Evolutionary conservation across 1,140 invertebrate species (phyloP).

Genomic region (Ceratina japonica): DNA sequence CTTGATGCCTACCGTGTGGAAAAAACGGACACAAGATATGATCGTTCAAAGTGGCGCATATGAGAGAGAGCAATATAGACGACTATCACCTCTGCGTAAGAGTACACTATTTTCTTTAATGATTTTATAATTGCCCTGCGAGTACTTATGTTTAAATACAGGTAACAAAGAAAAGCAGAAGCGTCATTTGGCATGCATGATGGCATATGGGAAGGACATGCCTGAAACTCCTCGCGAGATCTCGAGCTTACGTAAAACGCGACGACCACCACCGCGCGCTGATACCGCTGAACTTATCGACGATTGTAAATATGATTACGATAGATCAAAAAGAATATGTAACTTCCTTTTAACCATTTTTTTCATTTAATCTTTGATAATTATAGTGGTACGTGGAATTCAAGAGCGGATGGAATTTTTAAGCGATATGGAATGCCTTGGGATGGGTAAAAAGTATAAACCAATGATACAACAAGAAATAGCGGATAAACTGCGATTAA

Average conservation of each 20-base stretch:
- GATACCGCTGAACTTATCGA: conserved; percentile 65
- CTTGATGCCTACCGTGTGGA: conserved; percentile 60
- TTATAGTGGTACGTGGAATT: conserved; percentile 76
- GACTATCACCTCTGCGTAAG: conserved; percentile 75
- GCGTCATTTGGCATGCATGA: conserved; percentile 76
- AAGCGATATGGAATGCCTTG: conserved; percentile 76
- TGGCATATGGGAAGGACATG: conserved; percentile 78
- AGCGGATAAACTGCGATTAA: conserved; percentile 75
- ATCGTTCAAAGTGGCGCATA: conserved; percentile 73
- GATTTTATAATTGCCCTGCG: background rate
- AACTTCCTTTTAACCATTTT: background rate
- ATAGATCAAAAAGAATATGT: background rate
- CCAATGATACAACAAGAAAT: conserved; percentile 78
- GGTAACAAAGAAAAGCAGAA: conserved; percentile 76
- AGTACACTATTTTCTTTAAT: background rate
- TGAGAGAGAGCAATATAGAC: conserved; percentile 75
- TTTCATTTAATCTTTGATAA: background rate
- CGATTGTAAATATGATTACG: conserved; percentile 66
- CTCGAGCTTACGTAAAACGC: conserved; percentile 57
- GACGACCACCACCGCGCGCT: conserved; percentile 36
- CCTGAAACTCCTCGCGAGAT: conserved; percentile 73
- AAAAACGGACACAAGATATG: conserved; percentile 67
- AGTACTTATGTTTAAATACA: conserved; percentile 45
- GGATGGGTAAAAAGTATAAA: conserved; percentile 77
- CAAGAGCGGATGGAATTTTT: conserved; percentile 78